Evolutionary conservation across 2,888 invertebrate genomes (phyloP).

Genomic region (Notodonta ziczac): DNA sequence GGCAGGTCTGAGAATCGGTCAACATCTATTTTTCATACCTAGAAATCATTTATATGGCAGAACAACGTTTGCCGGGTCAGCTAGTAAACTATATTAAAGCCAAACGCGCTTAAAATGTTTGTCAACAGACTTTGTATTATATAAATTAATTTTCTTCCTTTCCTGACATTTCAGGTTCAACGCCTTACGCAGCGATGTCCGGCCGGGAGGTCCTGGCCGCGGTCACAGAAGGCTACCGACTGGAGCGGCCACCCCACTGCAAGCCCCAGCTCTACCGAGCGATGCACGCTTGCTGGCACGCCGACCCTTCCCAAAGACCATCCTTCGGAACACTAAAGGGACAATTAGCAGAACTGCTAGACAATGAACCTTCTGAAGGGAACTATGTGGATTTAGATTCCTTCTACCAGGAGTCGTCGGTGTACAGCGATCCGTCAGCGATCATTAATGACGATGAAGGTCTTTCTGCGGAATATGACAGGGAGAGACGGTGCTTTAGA

Average conservation of each 20-base stretch:
- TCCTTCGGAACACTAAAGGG: constrained; percentile 86
- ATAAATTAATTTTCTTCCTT: background rate
- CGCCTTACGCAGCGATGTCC: constrained; percentile 93
- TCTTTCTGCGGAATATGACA: constrained; percentile 76
- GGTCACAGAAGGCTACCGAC: constrained; percentile 90
- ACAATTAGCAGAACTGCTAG: constrained; percentile 85
- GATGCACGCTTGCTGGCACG: constrained; percentile 85
- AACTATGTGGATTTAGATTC: constrained; percentile 89
- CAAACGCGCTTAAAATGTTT: too few relatives aligned
- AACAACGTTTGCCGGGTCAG: too few relatives aligned
- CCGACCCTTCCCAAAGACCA: constrained; percentile 89
- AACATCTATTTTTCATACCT: too few relatives aligned
- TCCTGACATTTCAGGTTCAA: constrained; percentile 86
- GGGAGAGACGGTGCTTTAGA: constrained; percentile 74
- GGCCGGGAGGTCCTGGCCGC: constrained; percentile 93
- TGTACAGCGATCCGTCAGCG: constrained; percentile 81
- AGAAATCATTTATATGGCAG: too few relatives aligned
- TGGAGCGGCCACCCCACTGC: constrained; percentile 92
- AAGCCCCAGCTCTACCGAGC: constrained; percentile 84
- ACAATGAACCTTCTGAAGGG: constrained; percentile 86
- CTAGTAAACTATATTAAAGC: too few relatives aligned
- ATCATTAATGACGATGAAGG: constrained; percentile 81
- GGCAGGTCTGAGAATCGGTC: too few relatives aligned
- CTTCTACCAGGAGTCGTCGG: constrained; percentile 86
- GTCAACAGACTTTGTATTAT: too few relatives aligned